Conservation (phyloP, 2,113 vertebrate genomes). For the Carlito syrichta region DNA sequence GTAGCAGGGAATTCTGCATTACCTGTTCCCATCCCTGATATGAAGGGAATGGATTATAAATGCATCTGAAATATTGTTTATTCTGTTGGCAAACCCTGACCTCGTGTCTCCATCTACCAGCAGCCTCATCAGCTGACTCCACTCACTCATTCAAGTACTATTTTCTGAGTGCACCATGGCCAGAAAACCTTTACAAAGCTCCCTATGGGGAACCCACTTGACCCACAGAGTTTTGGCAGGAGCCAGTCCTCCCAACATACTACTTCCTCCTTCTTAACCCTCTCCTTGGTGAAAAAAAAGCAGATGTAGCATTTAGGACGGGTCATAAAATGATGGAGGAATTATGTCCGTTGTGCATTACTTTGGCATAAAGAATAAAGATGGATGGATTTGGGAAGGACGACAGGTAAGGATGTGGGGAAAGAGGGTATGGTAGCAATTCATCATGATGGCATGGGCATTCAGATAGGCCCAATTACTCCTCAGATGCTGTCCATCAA, state of each 20-base stretch:
- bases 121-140: rapidly evolving
- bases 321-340: rapidly evolving
- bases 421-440: rapidly evolving
- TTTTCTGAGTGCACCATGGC: background rate
- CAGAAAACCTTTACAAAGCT: background rate
- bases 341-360: background rate
- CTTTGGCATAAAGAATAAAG: background rate
- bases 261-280: no score
- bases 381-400: rapidly evolving
- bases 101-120: rapidly evolving
- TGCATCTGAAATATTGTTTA: rapidly evolving
- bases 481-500: rapidly evolving
- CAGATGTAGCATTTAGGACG: rapidly evolving
- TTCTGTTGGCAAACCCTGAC: rapidly evolving
- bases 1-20: background rate
- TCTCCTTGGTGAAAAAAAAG: background rate
- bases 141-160: rapidly evolving
- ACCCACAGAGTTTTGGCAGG: background rate
- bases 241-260: rapidly evolving
- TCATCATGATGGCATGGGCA: rapidly evolving
- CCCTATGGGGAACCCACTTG: background rate
- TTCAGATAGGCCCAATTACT: rapidly evolving
- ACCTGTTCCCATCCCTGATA: no score
- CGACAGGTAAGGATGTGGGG: rapidly evolving
- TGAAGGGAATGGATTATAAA: background rate